Base-by-base conservation (phyloP, 2,797 vertebrate species). In the Phoebastria nigripes region DNA sequence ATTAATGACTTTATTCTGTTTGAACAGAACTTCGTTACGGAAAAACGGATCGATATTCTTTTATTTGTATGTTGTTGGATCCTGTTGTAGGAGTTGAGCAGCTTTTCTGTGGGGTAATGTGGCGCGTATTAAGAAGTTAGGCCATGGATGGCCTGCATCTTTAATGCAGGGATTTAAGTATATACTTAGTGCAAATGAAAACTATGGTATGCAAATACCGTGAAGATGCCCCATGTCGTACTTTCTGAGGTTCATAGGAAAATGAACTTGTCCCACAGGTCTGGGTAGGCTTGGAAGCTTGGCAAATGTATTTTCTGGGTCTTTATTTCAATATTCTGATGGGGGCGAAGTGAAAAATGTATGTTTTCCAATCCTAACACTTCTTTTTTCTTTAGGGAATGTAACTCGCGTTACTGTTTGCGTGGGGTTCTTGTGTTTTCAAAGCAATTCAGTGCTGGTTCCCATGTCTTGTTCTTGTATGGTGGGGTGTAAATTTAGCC, bases 161-260 rank as follows among this genome's bases (percentile, higher is more conserved):
- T 17, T 82, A 35, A 66, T 14, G 6, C 0, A 1, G 55, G 15
- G 5, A 4, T 74, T 24, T 47, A 19, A 67, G 52, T 6, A 3
- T 39, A 3, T 59, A 6, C 7, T n/a, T 29, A 19, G 5, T 35
- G 39, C 25, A 73, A 31, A n/a, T 21, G 39, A 58, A 62, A 82
- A 69, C 15, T 37, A 1, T 0, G 3, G 6, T 33, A 19, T 46
- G 51, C 2, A n/a, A 44, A 15, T 92, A 54, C 4, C 3, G 6
- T 39, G 31, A 66, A 37, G 15, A 5, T 29, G 78, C 12, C 37
- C 55, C 4, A 1, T 52, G 37, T 28, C 52, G 39, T 41, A 6
- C 15, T 69, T 51, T n/a, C 9, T 10, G 22, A 86, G 22, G 3
- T 21, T 49, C 3, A 1, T 21, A 66, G 31, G 63, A 33, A 80